Evolutionary conservation across 2,888 invertebrate genomes (phyloP).

Genomic region (Lathronympha strigana): DNA sequence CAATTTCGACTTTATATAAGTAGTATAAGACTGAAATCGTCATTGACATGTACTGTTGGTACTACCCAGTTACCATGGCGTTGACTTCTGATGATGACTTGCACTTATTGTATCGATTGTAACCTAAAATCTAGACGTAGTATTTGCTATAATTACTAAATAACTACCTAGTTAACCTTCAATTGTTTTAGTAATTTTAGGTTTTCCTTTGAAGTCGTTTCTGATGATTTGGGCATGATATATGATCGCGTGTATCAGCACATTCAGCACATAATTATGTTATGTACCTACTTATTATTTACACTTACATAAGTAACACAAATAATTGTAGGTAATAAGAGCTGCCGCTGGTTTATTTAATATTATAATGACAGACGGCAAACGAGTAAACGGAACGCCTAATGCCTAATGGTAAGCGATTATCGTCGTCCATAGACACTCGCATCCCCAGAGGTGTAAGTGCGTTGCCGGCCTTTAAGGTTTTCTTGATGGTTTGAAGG

Average conservation of each 20-base stretch:
- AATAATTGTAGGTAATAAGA: too few relatives aligned
- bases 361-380: too few relatives aligned
- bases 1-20: background rate
- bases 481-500: too few relatives aligned
- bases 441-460: too few relatives aligned
- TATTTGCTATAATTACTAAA: background rate
- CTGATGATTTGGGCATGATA: background rate
- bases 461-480: too few relatives aligned
- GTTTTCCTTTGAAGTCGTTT: background rate
- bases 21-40: background rate
- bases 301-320: too few relatives aligned
- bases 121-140: background rate
- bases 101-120: conserved; percentile 1
- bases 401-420: too few relatives aligned
- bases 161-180: conserved; percentile 1
- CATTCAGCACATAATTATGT: background rate
- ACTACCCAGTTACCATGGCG: background rate
- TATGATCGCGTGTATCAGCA: background rate
- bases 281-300: too few relatives aligned
- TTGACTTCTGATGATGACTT: conserved; percentile 1
- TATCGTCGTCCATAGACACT: too few relatives aligned
- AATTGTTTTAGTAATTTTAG: background rate
- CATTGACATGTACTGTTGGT: background rate
- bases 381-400: too few relatives aligned
- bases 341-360: too few relatives aligned